These are phyloP conservation scores for Malurus cyaneus DNA, from an alignment of 2,113 vertebrate species.

Conservation along the genomic window DNA sequence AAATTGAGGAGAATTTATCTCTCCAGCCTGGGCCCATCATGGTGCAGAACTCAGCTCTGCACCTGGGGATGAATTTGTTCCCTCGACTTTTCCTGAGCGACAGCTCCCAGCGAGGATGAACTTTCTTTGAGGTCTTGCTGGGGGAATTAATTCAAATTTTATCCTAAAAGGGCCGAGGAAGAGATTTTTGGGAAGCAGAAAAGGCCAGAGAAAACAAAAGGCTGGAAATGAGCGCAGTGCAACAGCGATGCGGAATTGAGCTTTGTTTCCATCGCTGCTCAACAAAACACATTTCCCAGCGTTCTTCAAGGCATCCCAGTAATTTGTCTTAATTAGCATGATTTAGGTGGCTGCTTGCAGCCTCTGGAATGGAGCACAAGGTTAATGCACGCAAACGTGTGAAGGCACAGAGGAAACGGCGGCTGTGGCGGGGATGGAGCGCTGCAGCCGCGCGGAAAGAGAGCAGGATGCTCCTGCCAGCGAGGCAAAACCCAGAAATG, in stretches of 20 bases:
- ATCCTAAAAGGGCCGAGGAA: not conserved
- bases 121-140: not conserved
- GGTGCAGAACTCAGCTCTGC: not conserved
- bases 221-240: not conserved
- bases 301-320: not conserved
- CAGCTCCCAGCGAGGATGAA: not conserved
- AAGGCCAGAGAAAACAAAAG: not conserved
- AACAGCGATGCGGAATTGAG: not conserved
- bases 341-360: conserved; percentile 44
- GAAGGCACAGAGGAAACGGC: conserved; percentile 22
- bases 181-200: not conserved
- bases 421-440: conserved; percentile 32
- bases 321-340: conserved; percentile 60
- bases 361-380: conserved; percentile 37
- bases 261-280: not conserved
- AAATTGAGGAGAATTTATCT: not conserved
- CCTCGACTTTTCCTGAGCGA: not conserved
- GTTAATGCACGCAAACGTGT: conserved; percentile 54
- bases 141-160: not conserved
- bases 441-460: not conserved
- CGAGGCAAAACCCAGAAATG: not conserved
- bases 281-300: conserved; percentile 24
- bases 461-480: not conserved
- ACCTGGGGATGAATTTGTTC: not conserved
- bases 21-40: not conserved